phyloP scores from a whole-genome alignment of 2,888 invertebrate species.

The Rhingia campestris region DNA sequence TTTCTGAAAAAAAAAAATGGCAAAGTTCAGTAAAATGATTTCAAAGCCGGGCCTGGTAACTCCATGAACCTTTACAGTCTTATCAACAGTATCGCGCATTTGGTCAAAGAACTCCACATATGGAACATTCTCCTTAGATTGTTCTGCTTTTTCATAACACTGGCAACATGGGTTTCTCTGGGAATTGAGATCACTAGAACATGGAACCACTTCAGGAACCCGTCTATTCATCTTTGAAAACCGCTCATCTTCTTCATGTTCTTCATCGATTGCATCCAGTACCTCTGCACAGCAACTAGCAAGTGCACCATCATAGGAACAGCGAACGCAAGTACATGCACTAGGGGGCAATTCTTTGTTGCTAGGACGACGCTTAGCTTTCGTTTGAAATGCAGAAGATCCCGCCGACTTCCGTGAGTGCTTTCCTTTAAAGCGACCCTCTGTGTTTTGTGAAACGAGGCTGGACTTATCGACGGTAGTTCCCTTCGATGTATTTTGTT shows the following conservation, averaged over 20 bases:
- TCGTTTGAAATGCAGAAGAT: not conserved
- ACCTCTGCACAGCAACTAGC: conserved; percentile 17
- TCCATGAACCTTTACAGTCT: conserved; percentile 77
- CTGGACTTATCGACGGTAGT: not conserved
- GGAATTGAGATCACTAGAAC: conserved; percentile 15
- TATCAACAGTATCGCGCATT: conserved; percentile 78
- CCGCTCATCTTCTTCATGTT: conserved; percentile 32
- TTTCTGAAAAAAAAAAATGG: conserved; percentile 63
- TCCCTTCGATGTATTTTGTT: not conserved
- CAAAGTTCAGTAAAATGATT: not conserved
- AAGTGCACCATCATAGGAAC: not conserved
- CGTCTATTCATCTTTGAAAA: not conserved
- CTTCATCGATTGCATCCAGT: conserved; percentile 74
- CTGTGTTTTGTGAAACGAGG: not conserved
- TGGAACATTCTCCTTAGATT: conserved; percentile 74
- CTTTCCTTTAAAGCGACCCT: not conserved
- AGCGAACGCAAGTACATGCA: not conserved
- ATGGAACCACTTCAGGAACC: conserved; percentile 15
- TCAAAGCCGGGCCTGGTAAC: not conserved
- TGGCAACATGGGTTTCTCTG: not conserved
- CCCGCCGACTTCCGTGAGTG: not conserved
- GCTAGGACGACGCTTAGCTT: not conserved
- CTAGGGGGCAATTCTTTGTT: not conserved
- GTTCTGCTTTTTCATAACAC: not conserved
- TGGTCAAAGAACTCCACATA: conserved; percentile 79